These are phyloP conservation scores for Dinothrombium tinctorium DNA, from an alignment of 1,140 invertebrate genomes.

Conservation along the genomic window DNA sequence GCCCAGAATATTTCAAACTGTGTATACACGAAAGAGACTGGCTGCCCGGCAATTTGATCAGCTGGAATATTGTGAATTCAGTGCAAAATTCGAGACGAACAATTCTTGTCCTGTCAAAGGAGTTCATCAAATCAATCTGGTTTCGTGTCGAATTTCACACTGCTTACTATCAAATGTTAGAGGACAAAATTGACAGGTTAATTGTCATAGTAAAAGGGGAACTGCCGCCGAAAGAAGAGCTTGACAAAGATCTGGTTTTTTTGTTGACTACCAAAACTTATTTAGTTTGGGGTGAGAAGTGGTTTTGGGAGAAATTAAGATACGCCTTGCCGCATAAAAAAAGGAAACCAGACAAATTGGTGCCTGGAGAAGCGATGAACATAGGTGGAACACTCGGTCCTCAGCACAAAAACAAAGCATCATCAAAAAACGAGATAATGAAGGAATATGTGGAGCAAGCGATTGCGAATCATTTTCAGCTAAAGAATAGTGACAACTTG, in stretches of 20 bases:
- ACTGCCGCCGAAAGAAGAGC: conserved; percentile 30
- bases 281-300: conserved; percentile 54
- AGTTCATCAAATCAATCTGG: conserved; percentile 61
- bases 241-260: conserved; percentile 45
- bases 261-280: conserved; percentile 67
- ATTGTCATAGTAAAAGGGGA: conserved; percentile 55
- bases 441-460: conserved; percentile 11
- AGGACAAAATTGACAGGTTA: conserved; percentile 39
- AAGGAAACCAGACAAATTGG: not conserved
- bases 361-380: too few relatives aligned
- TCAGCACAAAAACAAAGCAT: conserved; percentile 2
- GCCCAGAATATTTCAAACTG: conserved; percentile 19
- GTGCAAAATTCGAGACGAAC: conserved; percentile 53
- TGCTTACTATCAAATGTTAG: conserved; percentile 47
- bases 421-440: conserved; percentile 6
- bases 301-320: conserved; percentile 59
- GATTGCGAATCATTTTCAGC: conserved; percentile 11
- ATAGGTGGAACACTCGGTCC: not conserved
- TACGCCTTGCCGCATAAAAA: conserved; percentile 37
- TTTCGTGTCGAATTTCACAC: conserved; percentile 55
- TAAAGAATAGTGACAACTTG: not conserved
- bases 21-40: conserved; percentile 64
- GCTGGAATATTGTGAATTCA: conserved; percentile 47
- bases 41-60: conserved; percentile 40
- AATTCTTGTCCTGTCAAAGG: conserved; percentile 50